Evolutionary conservation across 2,113 vertebrate genomes (phyloP).

Genomic region (Lethenteron reissneri): DNA sequence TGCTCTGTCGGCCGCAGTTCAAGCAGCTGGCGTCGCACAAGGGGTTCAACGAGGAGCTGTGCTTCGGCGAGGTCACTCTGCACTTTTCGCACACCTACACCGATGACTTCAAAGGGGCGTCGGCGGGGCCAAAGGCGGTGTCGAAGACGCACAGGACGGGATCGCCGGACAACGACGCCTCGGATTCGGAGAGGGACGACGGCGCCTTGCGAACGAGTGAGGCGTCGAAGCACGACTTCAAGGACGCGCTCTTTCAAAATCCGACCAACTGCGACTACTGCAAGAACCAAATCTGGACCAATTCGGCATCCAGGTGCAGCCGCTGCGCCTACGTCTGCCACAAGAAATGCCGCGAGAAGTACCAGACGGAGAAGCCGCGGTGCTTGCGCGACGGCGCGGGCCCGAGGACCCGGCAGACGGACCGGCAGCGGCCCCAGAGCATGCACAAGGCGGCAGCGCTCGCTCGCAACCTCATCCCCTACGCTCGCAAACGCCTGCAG

Average conservation of each 20-base stretch:
- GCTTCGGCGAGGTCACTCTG: conserved; percentile 66
- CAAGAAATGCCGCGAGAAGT: conserved; percentile 97
- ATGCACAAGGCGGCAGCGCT: conserved; percentile 53
- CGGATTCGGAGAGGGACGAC: background rate
- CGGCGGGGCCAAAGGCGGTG: too few species aligned
- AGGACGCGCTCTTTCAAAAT: conserved; percentile 96
- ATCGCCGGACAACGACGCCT: conserved; percentile 17
- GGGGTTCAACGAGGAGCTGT: conserved; percentile 82
- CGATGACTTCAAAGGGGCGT: conserved; percentile 15
- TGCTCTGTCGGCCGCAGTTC: conserved; percentile 55
- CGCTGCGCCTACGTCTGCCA: conserved; percentile 80
- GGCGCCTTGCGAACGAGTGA: conserved; percentile 2
- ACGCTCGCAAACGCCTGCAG: background rate
- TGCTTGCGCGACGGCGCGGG: conserved; percentile 28
- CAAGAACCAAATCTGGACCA: conserved; percentile 97
- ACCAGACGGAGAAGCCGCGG: conserved; percentile 51
- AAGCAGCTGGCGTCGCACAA: conserved; percentile 50
- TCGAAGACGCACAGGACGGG: too few species aligned
- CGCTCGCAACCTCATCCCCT: conserved; percentile 42
- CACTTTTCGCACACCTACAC: conserved; percentile 74
- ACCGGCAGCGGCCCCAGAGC: conserved; percentile 12
- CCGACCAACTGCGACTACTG: conserved; percentile 95
- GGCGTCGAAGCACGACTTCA: conserved; percentile 77
- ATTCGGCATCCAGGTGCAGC: conserved; percentile 89
- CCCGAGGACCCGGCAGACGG: conserved; percentile 27